Percentiles rank a stretch among this genome's conserved stretches.
Evolutionary conservation across 2,888 invertebrate genomes (phyloP).

Genomic region (Oscheius onirici): DNA sequence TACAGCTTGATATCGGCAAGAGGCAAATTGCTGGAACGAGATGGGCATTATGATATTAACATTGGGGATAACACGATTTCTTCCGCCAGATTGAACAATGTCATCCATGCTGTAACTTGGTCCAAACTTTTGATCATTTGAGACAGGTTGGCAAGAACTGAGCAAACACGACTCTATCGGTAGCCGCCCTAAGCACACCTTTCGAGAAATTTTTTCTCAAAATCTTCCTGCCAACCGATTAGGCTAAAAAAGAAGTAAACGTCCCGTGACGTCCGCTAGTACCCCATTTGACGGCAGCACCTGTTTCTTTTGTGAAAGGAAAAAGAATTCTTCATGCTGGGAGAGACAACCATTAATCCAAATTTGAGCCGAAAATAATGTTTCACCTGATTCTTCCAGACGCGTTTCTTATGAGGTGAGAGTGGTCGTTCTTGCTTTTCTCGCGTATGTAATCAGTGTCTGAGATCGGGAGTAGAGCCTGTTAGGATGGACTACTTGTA

Average conservation of each 20-base stretch:
- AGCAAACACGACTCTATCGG: slow-evolving; percentile 2
- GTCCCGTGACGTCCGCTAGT: slow-evolving; percentile 24
- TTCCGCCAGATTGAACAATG: too few relatives aligned
- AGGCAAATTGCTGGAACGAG: too few relatives aligned
- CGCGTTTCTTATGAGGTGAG: slow-evolving; percentile 5
- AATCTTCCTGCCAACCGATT: slow-evolving; percentile 6
- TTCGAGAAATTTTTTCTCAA: background rate
- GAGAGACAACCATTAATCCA: slow-evolving; percentile 18
- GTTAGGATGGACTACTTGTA: slow-evolving; percentile 27
- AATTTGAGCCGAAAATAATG: slow-evolving; percentile 14
- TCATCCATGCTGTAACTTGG: too few relatives aligned
- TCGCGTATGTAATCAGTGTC: slow-evolving; percentile 13
- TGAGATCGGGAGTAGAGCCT: slow-evolving; percentile 25
- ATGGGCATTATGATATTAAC: too few relatives aligned
- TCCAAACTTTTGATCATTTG: slow-evolving; percentile 1
- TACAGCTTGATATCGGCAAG: too few relatives aligned
- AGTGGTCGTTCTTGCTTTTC: background rate
- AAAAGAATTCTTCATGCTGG: slow-evolving; percentile 4
- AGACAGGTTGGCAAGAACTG: background rate
- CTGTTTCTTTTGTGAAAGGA: slow-evolving; percentile 25
- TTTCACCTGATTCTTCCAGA: slow-evolving; percentile 1
- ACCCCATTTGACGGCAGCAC: slow-evolving; percentile 21
- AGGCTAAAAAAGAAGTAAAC: slow-evolving; percentile 7
- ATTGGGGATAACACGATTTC: too few relatives aligned
- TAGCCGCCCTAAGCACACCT: slow-evolving; percentile 18